Evolutionary conservation across 2,888 invertebrate species (phyloP).

Genomic region (Dermolepida albohirtum): DNA sequence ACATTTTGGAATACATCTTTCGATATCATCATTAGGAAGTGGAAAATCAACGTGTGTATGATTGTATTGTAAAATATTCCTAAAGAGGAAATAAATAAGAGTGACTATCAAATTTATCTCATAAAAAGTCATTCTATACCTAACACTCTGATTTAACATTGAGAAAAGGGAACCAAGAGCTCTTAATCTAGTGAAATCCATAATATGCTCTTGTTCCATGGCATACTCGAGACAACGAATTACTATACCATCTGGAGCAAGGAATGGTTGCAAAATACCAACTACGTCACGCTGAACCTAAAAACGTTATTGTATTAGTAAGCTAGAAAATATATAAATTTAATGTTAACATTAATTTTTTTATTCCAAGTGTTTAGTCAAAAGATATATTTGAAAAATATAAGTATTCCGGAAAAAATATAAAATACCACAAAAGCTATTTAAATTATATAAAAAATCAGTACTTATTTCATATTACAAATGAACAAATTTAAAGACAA

Average conservation of each 20-base stretch:
- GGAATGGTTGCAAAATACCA: conserved; percentile 84
- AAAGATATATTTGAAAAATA: no score
- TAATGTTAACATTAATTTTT: no score
- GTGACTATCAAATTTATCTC: not conserved
- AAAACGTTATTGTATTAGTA: no score
- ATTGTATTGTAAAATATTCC: conserved; percentile 94
- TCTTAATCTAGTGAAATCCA: conserved; percentile 98
- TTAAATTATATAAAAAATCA: not conserved
- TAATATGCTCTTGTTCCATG: conserved; percentile 93
- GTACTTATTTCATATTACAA: not conserved
- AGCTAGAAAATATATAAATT: no score
- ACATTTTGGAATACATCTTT: conserved; percentile 93
- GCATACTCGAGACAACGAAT: conserved; percentile 93
- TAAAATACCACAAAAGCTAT: no score
- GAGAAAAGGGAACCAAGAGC: conserved; percentile 97
- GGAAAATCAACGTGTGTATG: conserved; percentile 95
- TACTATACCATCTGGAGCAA: conserved; percentile 93
- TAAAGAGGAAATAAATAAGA: conserved; percentile 52
- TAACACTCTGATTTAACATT: conserved; percentile 94
- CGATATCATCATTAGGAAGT: conserved; percentile 89
- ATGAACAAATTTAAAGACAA: not conserved
- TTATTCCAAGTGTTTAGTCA: no score
- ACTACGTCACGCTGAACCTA: conserved; percentile 92
- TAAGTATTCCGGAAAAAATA: no score
- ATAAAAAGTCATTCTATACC: conserved; percentile 65